Conservation (phyloP, 2,113 vertebrate species). For the Indicator indicator region DNA sequence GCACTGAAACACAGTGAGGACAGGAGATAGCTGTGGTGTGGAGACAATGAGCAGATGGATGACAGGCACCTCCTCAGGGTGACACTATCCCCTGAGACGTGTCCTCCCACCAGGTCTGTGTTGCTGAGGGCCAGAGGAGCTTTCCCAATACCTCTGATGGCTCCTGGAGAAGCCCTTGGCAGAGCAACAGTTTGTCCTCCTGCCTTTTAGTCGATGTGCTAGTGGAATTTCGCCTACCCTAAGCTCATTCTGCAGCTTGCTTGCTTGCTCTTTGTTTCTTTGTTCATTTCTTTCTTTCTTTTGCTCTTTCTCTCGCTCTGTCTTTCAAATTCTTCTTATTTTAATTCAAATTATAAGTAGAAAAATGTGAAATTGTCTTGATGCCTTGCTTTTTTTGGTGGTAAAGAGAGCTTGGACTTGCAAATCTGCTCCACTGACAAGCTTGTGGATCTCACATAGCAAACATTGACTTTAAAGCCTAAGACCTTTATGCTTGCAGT, state of each 20-base stretch:
- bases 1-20: accelerated
- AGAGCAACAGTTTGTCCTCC: background rate
- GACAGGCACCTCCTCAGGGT: background rate
- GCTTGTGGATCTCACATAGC: background rate
- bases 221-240: too few species aligned
- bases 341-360: background rate
- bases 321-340: background rate
- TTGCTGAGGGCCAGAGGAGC: background rate
- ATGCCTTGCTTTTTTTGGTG: background rate
- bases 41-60: background rate
- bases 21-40: background rate
- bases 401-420: background rate
- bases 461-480: slow-evolving; percentile 7
- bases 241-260: background rate
- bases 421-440: background rate
- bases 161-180: background rate
- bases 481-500: background rate
- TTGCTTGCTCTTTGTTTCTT: background rate
- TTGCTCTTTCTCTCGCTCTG: too few species aligned
- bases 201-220: accelerated
- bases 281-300: too few species aligned
- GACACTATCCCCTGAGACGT: too few species aligned
- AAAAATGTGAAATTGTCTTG: background rate
- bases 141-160: too few species aligned
- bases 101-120: background rate